Evolutionary conservation across 1,140 invertebrate genomes (phyloP).

Genomic region (Drosophila jambulina): DNA sequence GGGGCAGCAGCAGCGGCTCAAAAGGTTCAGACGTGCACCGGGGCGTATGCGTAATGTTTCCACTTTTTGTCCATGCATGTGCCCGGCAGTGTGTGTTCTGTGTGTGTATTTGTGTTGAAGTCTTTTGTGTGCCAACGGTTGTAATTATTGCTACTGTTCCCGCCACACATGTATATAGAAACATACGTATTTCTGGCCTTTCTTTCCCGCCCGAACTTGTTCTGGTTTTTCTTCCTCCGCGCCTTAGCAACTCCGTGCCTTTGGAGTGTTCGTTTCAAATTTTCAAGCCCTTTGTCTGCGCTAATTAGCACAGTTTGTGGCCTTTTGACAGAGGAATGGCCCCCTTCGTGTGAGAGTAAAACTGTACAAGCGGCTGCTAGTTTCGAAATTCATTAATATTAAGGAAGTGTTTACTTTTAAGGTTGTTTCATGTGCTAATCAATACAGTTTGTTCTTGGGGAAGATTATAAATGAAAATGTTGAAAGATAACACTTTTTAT

Average conservation of each 20-base stretch:
- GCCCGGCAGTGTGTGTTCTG: slow-evolving; percentile 33
- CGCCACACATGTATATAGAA: slow-evolving; percentile 15
- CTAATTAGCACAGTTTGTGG: slow-evolving; percentile 72
- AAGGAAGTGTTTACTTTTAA: neutral
- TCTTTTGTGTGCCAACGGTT: slow-evolving; percentile 73
- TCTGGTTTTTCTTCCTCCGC: slow-evolving; percentile 15
- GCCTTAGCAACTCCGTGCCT: slow-evolving; percentile 4
- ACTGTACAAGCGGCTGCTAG: neutral
- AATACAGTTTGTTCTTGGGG: too few relatives aligned
- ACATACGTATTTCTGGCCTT: slow-evolving; percentile 36
- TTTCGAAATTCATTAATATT: neutral
- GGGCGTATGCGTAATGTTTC: slow-evolving; percentile 75
- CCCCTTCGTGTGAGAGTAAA: neutral
- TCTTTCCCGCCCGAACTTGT: slow-evolving; percentile 20
- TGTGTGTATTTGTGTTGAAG: slow-evolving; percentile 43
- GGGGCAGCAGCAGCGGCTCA: slow-evolving; percentile 40
- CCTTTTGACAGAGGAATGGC: slow-evolving; percentile 20
- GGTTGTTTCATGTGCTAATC: neutral
- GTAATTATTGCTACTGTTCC: slow-evolving; percentile 74
- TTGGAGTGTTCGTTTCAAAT: slow-evolving; percentile 24
- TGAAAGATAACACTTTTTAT: too few relatives aligned
- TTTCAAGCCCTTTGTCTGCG: slow-evolving; percentile 60
- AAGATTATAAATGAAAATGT: neutral
- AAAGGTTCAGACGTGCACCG: slow-evolving; percentile 62
- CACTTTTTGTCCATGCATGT: slow-evolving; percentile 44